phyloP scores from a whole-genome alignment of 2,113 vertebrate genomes.

The Copsychus sechellarum region DNA sequence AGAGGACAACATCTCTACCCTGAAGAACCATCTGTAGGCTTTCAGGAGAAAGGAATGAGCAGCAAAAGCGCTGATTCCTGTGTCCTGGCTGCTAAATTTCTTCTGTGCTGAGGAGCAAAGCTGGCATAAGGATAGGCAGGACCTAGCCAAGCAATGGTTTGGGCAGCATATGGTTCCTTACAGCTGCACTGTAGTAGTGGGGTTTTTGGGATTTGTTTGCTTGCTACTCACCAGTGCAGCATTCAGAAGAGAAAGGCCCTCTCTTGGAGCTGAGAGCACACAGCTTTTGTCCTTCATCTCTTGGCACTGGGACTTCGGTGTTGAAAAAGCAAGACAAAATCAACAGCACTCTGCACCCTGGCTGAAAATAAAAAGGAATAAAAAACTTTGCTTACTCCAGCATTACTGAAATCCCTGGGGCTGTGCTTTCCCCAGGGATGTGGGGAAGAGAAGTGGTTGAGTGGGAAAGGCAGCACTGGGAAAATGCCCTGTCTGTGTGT shows the following conservation, averaged over 20 bases:
- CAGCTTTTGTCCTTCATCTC: neutral
- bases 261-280: neutral
- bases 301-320: neutral
- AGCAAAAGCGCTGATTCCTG: neutral
- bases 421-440: neutral
- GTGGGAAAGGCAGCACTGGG: neutral
- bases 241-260: neutral
- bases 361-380: neutral
- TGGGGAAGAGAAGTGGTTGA: neutral
- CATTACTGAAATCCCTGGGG: neutral
- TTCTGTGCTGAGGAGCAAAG: neutral
- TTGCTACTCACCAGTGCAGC: neutral
- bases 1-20: neutral
- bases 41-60: neutral
- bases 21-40: neutral
- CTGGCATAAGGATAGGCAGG: neutral
- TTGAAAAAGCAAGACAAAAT: neutral
- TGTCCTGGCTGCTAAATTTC: neutral
- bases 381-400: neutral
- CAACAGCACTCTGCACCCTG: neutral
- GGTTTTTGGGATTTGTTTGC: neutral
- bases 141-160: neutral
- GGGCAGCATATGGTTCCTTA: neutral
- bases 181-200: neutral
- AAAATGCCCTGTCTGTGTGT: neutral